Evolutionary conservation across 23 tunicate species (phyloP), one percentile per base, ranked within the genome.

Genomic region (Styela clava): DNA sequence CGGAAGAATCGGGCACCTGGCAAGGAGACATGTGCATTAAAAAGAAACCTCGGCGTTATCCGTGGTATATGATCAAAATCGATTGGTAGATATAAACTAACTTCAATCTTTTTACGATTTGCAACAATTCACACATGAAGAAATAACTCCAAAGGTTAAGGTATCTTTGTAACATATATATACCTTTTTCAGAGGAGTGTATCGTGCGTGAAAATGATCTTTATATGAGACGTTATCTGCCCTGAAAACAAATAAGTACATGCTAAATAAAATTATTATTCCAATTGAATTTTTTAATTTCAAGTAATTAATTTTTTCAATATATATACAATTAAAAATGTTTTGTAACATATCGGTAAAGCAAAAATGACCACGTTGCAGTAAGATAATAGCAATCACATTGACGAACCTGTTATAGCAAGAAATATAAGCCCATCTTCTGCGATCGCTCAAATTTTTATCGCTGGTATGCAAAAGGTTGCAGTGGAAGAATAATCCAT

Each of bases 401-500:
- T n/a, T n/a, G n/a, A n/a, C n/a, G n/a, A n/a, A 76, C 81, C 81
- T 78, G 69, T 86, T 86, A 64, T 92, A 92, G 63, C 91, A 92
- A 71, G 88, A 72, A 29, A 79, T 92, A 79, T 80, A 64, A 3
- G 86, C 74, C 97, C 97, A 92, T 30, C 97, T 65, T 26, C 89
- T 78, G 1, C 92, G 34, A 32, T 61, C 74, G 52, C 97, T 87
- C 1, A 73, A 32, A 79, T 92, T 92, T 68, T 86, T 84, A 63
- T 83, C 83, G 65, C 97, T 92, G 24, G 84, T 73, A 74, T 92
- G 97, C 25, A 92, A 82, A 3, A 92, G 81, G 76, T 92, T 92
- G 79, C 86, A 92, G 67, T 92, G 97, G 44, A 92, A 92, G 68
- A 92, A 79, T 34, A 92, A 70, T 20, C 77, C 97, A 64, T 92